Evolutionary conservation across 2,888 invertebrate genomes (phyloP).

Genomic region (Netelia inedita): DNA sequence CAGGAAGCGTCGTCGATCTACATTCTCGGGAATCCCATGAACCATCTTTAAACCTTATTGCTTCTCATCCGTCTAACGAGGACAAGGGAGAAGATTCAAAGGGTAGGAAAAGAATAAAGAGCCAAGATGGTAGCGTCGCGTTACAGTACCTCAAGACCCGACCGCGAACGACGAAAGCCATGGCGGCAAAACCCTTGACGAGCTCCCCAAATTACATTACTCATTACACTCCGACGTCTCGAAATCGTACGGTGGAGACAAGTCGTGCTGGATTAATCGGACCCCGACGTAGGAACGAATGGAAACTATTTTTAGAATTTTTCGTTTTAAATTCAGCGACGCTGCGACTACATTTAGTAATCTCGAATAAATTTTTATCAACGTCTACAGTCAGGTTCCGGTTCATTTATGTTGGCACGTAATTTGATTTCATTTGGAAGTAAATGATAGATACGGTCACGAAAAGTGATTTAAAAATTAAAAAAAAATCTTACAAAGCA

Average conservation of each 20-base stretch:
- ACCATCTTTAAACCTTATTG: slow-evolving; percentile 14
- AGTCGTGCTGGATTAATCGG: slow-evolving; percentile 14
- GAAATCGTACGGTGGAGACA: slow-evolving; percentile 5
- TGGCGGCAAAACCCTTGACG: slow-evolving; percentile 3
- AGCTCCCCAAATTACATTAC: slow-evolving; percentile 50
- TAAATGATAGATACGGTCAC: too few species aligned
- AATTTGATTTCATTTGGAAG: too few species aligned
- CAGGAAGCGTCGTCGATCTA: slow-evolving; percentile 22
- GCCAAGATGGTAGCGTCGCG: neutral
- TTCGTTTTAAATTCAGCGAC: too few species aligned
- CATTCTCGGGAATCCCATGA: slow-evolving; percentile 1
- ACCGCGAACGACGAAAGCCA: neutral
- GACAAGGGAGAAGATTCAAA: neutral
- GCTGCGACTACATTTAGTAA: too few species aligned
- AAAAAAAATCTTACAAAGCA: too few species aligned
- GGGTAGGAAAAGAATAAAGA: neutral
- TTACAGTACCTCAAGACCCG: neutral
- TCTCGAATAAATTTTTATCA: too few species aligned
- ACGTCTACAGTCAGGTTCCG: too few species aligned
- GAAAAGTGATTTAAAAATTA: too few species aligned
- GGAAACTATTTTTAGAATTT: neutral
- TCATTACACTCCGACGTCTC: slow-evolving; percentile 29
- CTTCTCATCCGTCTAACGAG: slow-evolving; percentile 46
- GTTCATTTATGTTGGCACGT: too few species aligned
- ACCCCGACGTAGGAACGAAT: neutral